These are phyloP conservation scores for Lithobates sylvaticus DNA, from an alignment of 2,797 vertebrate genomes.

Conservation along the genomic window DNA sequence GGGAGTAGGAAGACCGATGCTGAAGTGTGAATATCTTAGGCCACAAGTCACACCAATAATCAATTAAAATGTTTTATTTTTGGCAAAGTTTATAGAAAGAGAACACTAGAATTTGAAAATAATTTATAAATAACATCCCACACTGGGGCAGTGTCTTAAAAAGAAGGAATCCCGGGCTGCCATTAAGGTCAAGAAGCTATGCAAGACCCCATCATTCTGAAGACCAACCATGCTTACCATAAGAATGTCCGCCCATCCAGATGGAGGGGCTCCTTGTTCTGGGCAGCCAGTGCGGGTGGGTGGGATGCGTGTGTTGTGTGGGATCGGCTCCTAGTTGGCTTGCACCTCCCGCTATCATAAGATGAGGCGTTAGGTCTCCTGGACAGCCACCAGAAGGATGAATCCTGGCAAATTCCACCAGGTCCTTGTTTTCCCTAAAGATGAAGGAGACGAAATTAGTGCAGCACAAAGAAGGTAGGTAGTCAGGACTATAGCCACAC, in stretches of 20 bases:
- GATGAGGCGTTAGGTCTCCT: constrained; percentile 90
- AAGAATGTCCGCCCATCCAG: constrained; percentile 97
- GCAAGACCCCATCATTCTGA: too few relatives aligned
- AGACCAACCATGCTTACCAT: constrained; percentile 78
- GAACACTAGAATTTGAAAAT: too few relatives aligned
- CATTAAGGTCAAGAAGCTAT: too few relatives aligned
- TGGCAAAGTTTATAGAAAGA: too few relatives aligned
- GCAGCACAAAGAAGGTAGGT: not conserved
- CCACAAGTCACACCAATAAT: too few relatives aligned
- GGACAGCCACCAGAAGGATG: constrained; percentile 91
- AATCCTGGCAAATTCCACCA: constrained; percentile 92
- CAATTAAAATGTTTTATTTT: too few relatives aligned
- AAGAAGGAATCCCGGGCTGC: too few relatives aligned
- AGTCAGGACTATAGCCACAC: too few relatives aligned
- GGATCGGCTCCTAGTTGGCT: constrained; percentile 88
- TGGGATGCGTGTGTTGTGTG: constrained; percentile 85
- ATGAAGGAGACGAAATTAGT: not conserved
- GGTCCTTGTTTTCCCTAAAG: constrained; percentile 91
- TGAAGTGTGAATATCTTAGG: too few relatives aligned
- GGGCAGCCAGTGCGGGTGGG: constrained; percentile 94
- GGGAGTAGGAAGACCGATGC: too few relatives aligned
- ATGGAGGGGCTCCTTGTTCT: constrained; percentile 95
- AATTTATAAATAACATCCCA: too few relatives aligned
- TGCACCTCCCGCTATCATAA: constrained; percentile 88
- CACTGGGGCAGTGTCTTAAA: too few relatives aligned